Conservation (phyloP, 2,113 vertebrate species). For the Eolophus roseicapilla region DNA sequence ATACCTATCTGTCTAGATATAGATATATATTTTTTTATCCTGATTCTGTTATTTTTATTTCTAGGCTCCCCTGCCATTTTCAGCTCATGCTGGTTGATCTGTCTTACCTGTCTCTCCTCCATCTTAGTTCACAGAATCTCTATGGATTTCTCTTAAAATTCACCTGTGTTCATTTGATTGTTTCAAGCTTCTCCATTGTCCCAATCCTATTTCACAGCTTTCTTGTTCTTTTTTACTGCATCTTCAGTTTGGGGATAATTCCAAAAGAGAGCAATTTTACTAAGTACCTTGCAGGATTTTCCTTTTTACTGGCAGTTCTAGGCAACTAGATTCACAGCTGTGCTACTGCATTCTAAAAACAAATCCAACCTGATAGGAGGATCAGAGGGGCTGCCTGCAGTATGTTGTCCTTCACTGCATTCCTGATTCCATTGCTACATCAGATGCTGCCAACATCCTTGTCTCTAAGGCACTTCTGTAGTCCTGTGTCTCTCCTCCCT, state of each 20-base stretch:
- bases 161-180: background rate
- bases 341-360: background rate
- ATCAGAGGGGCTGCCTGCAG: background rate
- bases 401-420: background rate
- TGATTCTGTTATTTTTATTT: background rate
- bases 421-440: background rate
- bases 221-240: background rate
- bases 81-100: background rate
- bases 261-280: background rate
- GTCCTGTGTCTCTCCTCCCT: background rate
- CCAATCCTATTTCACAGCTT: background rate
- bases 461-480: background rate
- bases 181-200: background rate
- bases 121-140: background rate
- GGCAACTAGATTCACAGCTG: background rate
- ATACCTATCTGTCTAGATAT: background rate
- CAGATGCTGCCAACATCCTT: background rate
- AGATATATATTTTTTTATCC: background rate
- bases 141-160: background rate
- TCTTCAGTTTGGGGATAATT: background rate
- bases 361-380: background rate
- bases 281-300: background rate
- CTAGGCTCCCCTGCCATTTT: background rate
- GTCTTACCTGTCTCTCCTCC: background rate
- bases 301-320: background rate